A percentile compares a stretch with the other conserved stretches of the same genome.
Evolutionary conservation across 30 jellyfish, hydroid and myxozoan species (phyloP).

Genomic region (Phacellophora camtschatica): DNA sequence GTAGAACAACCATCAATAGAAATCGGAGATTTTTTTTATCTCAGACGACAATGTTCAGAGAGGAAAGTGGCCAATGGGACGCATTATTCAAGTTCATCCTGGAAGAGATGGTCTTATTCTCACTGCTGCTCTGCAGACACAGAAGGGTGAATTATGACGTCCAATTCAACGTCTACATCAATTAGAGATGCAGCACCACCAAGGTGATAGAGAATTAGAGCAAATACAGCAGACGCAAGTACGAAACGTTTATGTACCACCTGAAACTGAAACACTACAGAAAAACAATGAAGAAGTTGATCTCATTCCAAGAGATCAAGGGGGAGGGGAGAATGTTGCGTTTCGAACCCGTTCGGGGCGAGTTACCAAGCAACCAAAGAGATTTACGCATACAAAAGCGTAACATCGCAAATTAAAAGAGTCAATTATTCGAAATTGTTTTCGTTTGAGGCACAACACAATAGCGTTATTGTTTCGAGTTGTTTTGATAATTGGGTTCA

Average conservation of each 20-base stretch:
- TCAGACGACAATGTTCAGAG: background rate
- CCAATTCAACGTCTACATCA: slow-evolving; percentile 5
- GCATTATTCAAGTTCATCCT: background rate
- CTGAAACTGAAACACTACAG: background rate
- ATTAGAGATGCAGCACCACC: background rate
- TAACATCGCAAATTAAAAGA: no score
- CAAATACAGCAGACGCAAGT: no score
- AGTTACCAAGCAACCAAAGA: no score
- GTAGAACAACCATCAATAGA: background rate
- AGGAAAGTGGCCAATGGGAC: slow-evolving; percentile 9
- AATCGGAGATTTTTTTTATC: background rate
- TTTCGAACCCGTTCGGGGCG: no score
- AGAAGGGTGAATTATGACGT: background rate
- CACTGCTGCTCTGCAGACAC: slow-evolving; percentile 3
- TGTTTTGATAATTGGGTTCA: no score
- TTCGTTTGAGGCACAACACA: no score
- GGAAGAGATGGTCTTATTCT: slow-evolving; percentile 10
- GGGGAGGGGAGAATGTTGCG: no score
- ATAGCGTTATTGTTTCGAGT: no score
- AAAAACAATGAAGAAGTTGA: slow-evolving; percentile 13
- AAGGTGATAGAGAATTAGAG: background rate
- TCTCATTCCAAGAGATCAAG: no score
- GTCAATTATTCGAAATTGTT: no score
- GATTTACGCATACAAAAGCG: no score
- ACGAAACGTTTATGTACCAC: background rate